Evolutionary conservation across 2,797 vertebrate genomes (phyloP).

Genomic region (Scolopax bukidnonensis): DNA sequence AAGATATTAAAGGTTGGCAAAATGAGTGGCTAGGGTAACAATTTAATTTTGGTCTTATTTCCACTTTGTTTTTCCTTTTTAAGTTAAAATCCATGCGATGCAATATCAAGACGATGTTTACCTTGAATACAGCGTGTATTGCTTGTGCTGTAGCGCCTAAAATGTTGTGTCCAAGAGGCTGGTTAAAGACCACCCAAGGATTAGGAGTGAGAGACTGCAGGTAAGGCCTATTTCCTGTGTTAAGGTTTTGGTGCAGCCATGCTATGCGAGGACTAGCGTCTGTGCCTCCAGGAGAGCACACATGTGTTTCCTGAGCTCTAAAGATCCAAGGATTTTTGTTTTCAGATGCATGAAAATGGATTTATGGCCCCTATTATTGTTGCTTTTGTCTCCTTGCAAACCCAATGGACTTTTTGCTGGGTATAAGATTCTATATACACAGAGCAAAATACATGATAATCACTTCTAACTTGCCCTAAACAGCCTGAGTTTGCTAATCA

Average conservation of each 20-base stretch:
- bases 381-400: not conserved
- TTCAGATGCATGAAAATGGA: not conserved
- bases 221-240: conserved; percentile 58
- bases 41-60: not conserved
- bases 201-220: conserved; percentile 80
- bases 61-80: not conserved
- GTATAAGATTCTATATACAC: not conserved
- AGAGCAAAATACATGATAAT: not conserved
- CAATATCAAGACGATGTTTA: conserved; percentile 70
- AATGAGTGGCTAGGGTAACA: not conserved
- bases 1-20: not conserved
- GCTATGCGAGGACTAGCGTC: not conserved
- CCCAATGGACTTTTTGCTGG: not conserved
- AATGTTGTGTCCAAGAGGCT: conserved; percentile 79
- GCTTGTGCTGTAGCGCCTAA: conserved; percentile 74
- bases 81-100: conserved; percentile 79
- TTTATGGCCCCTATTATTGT: not conserved
- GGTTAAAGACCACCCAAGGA: conserved; percentile 45
- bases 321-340: not conserved
- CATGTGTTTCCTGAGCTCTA: not conserved
- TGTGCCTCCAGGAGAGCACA: not conserved
- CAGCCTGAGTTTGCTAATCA: not conserved
- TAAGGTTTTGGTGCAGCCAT: not conserved
- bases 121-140: conserved; percentile 77
- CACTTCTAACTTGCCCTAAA: not conserved